Percentiles rank a stretch among this genome's conserved stretches.
phyloP scores from a whole-genome alignment of 2,797 vertebrate genomes.

The Cuniculus paca region DNA sequence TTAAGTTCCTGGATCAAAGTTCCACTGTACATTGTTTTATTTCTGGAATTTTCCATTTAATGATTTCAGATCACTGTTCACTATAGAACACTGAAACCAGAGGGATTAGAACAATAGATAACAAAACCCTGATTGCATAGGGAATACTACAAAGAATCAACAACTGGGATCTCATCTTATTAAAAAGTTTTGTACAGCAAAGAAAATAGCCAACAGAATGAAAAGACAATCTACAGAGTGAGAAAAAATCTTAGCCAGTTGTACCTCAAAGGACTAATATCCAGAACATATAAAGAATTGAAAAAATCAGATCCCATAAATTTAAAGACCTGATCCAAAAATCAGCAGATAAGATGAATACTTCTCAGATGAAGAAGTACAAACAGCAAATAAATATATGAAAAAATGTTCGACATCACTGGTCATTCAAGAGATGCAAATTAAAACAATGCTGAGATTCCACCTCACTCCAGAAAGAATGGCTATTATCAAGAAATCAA shows the following conservation, averaged over 20 bases:
- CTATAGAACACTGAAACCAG: no score
- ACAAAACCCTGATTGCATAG: neutral
- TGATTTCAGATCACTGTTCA: neutral
- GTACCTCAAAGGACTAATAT: neutral
- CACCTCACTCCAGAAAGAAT: neutral
- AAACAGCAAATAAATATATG: neutral
- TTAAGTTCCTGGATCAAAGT: neutral
- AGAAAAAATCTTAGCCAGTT: neutral
- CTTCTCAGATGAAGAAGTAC: neutral
- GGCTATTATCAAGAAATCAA: neutral
- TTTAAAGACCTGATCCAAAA: neutral
- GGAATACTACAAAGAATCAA: neutral
- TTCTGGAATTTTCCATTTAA: neutral
- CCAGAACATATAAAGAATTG: neutral
- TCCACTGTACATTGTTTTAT: neutral
- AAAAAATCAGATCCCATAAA: neutral
- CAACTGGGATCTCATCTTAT: neutral
- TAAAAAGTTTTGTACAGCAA: neutral
- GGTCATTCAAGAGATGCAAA: neutral
- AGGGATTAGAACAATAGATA: neutral
- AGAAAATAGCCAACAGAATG: neutral
- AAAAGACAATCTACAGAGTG: neutral
- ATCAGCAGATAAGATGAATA: neutral
- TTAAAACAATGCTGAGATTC: neutral
- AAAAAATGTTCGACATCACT: neutral